phyloP scores from a whole-genome alignment of 1,140 invertebrate genomes.

The Drosophila saltans region DNA sequence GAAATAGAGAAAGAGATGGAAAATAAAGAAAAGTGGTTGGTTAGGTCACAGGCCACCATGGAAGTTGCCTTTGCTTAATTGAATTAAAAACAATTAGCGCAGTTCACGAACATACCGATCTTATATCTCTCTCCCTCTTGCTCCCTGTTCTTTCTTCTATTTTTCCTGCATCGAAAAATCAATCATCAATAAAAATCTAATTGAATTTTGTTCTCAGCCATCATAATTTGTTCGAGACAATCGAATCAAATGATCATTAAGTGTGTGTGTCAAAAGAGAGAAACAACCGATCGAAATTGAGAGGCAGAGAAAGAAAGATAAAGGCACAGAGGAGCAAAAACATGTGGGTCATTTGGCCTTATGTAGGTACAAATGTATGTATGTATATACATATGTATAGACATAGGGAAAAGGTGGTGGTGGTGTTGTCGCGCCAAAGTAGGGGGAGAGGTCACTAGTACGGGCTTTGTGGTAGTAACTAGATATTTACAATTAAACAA shows the following conservation, averaged over 20 bases:
- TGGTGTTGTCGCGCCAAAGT: not conserved
- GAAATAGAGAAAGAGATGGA: not conserved
- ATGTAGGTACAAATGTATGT: too few relatives aligned
- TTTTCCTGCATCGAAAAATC: slow-evolving; percentile 30
- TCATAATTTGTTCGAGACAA: slow-evolving; percentile 15
- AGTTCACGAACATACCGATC: slow-evolving; percentile 24
- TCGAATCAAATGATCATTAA: slow-evolving; percentile 11
- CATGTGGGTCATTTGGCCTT: slow-evolving; percentile 1
- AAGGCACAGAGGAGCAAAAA: not conserved
- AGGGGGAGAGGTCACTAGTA: not conserved
- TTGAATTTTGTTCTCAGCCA: slow-evolving; percentile 15
- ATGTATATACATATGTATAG: not conserved
- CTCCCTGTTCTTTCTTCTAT: slow-evolving; percentile 6
- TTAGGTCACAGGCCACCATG: slow-evolving; percentile 1
- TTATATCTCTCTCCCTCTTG: not conserved
- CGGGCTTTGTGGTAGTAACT: not conserved
- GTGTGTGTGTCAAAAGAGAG: slow-evolving; percentile 2
- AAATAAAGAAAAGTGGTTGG: not conserved
- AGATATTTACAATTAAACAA: not conserved
- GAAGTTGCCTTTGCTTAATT: slow-evolving; percentile 6
- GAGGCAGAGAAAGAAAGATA: not conserved
- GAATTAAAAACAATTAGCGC: slow-evolving; percentile 13
- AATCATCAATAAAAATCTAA: slow-evolving; percentile 9
- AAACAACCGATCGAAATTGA: not conserved
- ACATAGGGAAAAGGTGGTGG: not conserved